These are phyloP conservation scores for Phrynosoma blainvillii DNA, from an alignment of 2,113 vertebrate genomes.

Conservation along the genomic window DNA sequence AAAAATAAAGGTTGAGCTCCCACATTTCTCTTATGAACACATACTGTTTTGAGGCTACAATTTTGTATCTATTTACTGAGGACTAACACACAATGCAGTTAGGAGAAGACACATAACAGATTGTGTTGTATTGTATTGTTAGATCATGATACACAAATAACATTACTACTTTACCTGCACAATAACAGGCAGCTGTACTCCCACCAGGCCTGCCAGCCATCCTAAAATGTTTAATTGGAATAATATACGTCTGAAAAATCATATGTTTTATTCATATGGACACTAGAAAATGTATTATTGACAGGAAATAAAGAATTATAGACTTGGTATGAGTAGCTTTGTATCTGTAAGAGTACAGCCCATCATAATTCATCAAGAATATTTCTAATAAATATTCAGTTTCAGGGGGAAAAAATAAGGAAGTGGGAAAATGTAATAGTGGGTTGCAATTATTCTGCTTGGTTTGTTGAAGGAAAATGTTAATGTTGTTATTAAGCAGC, in stretches of 20 bases:
- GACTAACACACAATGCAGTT: neutral
- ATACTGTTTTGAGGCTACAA: conserved; percentile 49
- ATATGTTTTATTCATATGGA: neutral
- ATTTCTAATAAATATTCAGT: neutral
- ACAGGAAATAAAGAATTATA: neutral
- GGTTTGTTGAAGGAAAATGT: neutral
- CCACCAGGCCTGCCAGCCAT: neutral
- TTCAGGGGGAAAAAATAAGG: neutral
- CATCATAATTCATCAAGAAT: neutral
- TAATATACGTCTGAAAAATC: neutral
- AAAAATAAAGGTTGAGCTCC: conserved; percentile 64
- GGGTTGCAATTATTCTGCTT: neutral
- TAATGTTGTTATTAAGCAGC: neutral
- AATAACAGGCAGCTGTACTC: neutral
- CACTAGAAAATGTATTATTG: neutral
- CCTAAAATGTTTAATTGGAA: neutral
- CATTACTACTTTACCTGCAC: neutral
- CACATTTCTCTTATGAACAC: conserved; percentile 63
- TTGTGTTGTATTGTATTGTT: neutral
- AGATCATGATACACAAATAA: neutral
- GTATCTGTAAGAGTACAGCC: neutral
- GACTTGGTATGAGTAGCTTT: neutral
- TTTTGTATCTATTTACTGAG: conserved; percentile 11
- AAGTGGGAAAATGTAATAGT: neutral
- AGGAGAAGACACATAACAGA: neutral